Evolutionary conservation across 2,113 vertebrate species (phyloP), one percentile per base, ranked within the genome.

Genomic region (Entelurus aequoreus): DNA sequence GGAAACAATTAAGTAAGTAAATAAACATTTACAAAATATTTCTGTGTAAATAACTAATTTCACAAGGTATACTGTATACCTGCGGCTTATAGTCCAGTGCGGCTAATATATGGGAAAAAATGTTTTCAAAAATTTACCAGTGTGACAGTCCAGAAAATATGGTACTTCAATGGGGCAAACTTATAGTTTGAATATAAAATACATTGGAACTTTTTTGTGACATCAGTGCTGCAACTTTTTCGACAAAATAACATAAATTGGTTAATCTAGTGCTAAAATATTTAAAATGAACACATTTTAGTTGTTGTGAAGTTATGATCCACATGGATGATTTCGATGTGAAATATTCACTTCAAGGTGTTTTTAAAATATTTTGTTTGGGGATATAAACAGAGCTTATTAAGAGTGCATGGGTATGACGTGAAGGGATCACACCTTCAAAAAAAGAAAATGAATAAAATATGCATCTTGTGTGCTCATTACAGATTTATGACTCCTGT

Each of bases 401-500:
- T 16, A 63, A 72, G 75, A 79, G 79, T 79, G 81, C 82, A 80
- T 66, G 49, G 63, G 80, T 82, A 71, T 72, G 76, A 85, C 86
- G 81, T 82, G 77, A 83, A 69, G 74, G 78, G 82, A 87, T 84
- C 78, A 84, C 56, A 54, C 79, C 81, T 87, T 88, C 79, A 86
- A 87, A 88, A 85, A 48, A 60, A 51, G 19, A 10, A 85, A 84
- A 71, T 86, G 85, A 85, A 87, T 87, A 78, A 87, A 89, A 89
- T 88, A 87, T 85, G 79, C 83, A 87, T 88, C 77, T 79, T 86
- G 80, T 82, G 79, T 81, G 81, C 84, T 87, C 88, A 89, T 89
- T 87, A 87, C 80, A 81, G 75, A 89, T 90, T 87, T 86, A 87
- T 90, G 88, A 87, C 78, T 88, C 77, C 76, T 84, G 85, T 88